Evolutionary conservation across 2,797 vertebrate genomes (phyloP).

Genomic region (Xerus rutilus): DNA sequence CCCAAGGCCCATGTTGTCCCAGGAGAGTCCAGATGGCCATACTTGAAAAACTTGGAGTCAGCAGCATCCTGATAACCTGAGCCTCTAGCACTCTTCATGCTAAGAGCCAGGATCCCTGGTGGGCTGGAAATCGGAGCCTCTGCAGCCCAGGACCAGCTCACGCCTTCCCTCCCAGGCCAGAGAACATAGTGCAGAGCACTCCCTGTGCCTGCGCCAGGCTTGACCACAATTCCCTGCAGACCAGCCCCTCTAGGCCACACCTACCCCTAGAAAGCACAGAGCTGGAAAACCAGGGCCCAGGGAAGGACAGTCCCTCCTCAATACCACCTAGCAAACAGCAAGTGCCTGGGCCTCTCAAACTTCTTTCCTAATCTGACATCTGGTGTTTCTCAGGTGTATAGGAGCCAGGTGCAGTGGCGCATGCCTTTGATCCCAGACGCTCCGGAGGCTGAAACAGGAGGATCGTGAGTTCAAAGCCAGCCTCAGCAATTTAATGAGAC

Average conservation of each 20-base stretch:
- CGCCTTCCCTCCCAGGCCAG: constrained; percentile 24
- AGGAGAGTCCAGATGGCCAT: not conserved
- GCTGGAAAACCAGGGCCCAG: not conserved
- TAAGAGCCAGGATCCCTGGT: not conserved
- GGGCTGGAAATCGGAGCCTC: not conserved
- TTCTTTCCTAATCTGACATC: not conserved
- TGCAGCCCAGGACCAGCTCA: constrained; percentile 55
- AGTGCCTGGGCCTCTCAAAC: not conserved
- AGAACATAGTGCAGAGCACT: constrained; percentile 39
- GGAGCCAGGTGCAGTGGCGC: not conserved
- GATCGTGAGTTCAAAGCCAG: too few relatives aligned
- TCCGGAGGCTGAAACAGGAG: too few relatives aligned
- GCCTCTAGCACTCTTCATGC: not conserved
- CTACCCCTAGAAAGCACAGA: not conserved
- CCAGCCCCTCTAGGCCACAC: not conserved
- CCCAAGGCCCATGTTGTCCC: too few relatives aligned
- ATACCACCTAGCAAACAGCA: too few relatives aligned
- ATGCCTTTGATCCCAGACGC: too few relatives aligned
- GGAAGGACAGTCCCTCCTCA: not conserved
- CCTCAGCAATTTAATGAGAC: too few relatives aligned
- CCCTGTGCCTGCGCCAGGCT: not conserved
- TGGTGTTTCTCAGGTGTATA: not conserved
- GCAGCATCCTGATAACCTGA: not conserved
- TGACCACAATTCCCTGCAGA: not conserved
- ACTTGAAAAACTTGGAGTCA: not conserved